Evolutionary conservation across 2,888 invertebrate genomes (phyloP).

Genomic region (Alentia gelatinosa): DNA sequence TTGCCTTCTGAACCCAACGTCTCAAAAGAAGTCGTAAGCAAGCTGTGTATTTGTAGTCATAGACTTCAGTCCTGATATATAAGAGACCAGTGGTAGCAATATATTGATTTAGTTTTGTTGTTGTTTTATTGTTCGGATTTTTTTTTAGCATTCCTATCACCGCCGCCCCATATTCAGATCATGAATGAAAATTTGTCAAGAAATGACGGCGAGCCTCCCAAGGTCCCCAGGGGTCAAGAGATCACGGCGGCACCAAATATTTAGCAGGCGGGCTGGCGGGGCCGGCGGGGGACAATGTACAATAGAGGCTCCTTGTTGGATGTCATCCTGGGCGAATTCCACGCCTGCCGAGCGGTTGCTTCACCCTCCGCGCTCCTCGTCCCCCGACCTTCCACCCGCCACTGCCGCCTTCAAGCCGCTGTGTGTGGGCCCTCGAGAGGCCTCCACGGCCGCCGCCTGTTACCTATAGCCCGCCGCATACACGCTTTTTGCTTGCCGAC

Average conservation of each 20-base stretch:
- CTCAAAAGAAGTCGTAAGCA: not conserved
- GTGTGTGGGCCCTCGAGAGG: too few species aligned
- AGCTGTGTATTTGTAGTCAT: not conserved
- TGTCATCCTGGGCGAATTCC: not conserved
- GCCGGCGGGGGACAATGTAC: conserved; percentile 16
- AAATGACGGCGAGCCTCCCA: not conserved
- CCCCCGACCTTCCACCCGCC: too few species aligned
- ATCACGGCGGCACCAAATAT: conserved; percentile 47
- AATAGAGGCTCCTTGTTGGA: conserved; percentile 36
- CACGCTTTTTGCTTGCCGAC: too few species aligned
- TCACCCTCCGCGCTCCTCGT: not conserved
- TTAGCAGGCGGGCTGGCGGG: conserved; percentile 10
- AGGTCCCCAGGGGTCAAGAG: conserved; percentile 30
- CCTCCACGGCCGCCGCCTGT: too few species aligned
- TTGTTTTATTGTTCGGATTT: too few species aligned
- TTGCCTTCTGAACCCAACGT: not conserved
- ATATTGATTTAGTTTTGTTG: too few species aligned
- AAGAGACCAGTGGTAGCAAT: too few species aligned
- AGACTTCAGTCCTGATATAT: too few species aligned
- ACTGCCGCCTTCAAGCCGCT: too few species aligned
- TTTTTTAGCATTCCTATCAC: not conserved
- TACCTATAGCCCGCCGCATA: too few species aligned
- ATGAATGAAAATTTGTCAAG: conserved; percentile 52
- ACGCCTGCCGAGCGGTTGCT: not conserved
- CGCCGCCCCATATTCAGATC: conserved; percentile 32